Conservation (phyloP, 2,888 invertebrate genomes). For the Cryptophagus acutangulus region DNA sequence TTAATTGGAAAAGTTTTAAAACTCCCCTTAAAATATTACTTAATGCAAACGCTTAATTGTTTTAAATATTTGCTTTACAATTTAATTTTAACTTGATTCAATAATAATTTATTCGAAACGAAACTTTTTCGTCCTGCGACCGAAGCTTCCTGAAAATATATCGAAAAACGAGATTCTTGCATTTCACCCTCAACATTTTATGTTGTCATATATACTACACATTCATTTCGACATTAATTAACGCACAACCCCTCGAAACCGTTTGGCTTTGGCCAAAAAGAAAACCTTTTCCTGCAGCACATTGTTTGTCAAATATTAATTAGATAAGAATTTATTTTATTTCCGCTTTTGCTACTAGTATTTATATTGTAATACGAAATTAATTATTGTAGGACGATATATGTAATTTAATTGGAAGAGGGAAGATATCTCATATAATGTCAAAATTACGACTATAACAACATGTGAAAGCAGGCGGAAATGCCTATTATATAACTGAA, state of each 20-base stretch:
- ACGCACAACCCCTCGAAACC: background rate
- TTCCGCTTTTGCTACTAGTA: background rate
- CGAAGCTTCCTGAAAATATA: slow-evolving; percentile 23
- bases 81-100: too few relatives aligned
- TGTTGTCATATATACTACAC: slow-evolving; percentile 23
- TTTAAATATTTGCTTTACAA: too few relatives aligned
- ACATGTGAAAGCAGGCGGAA: slow-evolving; percentile 23
- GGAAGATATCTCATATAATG: slow-evolving; percentile 14
- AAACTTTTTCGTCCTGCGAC: too few relatives aligned
- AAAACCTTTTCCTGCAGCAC: background rate
- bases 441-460: slow-evolving; percentile 14
- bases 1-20: too few relatives aligned
- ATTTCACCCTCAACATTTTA: slow-evolving; percentile 19
- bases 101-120: too few relatives aligned
- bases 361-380: background rate
- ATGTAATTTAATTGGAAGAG: slow-evolving; percentile 11
- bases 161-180: slow-evolving; percentile 22
- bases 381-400: slow-evolving; percentile 8
- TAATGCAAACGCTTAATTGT: too few relatives aligned
- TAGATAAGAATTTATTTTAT: background rate
- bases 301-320: background rate
- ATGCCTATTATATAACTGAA: slow-evolving; percentile 20
- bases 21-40: too few relatives aligned
- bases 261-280: background rate
- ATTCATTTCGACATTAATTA: slow-evolving; percentile 26